These are phyloP conservation scores for Odontamblyopus lacepedii DNA, from an alignment of 2,797 vertebrate species.

Conservation along the genomic window DNA sequence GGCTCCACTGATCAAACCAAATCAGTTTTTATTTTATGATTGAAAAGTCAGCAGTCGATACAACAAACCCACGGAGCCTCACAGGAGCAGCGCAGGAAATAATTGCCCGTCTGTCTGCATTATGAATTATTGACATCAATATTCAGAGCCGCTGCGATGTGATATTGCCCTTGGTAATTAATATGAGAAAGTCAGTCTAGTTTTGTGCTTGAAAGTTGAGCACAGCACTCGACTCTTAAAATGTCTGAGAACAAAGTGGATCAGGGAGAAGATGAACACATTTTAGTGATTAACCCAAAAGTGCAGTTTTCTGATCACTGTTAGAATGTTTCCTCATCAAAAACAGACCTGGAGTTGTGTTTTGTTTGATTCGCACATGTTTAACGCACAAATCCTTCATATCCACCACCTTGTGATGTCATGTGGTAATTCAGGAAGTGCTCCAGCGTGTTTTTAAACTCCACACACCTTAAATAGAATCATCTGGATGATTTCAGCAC, in stretches of 20 bases:
- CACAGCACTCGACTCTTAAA: background rate
- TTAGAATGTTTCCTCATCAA: too few relatives aligned
- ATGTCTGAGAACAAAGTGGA: background rate
- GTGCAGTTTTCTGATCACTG: too few relatives aligned
- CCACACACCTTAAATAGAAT: too few relatives aligned
- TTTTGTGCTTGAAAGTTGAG: background rate
- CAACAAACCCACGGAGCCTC: background rate
- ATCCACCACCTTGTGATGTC: too few relatives aligned
- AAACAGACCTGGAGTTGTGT: too few relatives aligned
- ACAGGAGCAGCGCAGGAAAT: background rate
- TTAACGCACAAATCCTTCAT: too few relatives aligned
- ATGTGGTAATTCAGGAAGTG: too few relatives aligned
- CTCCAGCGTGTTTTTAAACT: too few relatives aligned
- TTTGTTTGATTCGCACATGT: too few relatives aligned
- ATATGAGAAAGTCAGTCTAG: slow-evolving; percentile 4
- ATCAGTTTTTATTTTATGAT: slow-evolving; percentile 27
- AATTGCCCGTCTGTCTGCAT: slow-evolving; percentile 4
- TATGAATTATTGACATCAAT: slow-evolving; percentile 8
- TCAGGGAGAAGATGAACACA: background rate
- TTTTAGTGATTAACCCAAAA: background rate
- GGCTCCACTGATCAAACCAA: slow-evolving; percentile 28
- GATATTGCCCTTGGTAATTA: slow-evolving; percentile 6
- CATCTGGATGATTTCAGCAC: too few relatives aligned
- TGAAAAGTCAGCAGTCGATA: slow-evolving; percentile 24
- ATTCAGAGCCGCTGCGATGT: background rate